Conservation (phyloP, 2,888 invertebrate genomes). For the Caenorhabditis angaria region DNA sequence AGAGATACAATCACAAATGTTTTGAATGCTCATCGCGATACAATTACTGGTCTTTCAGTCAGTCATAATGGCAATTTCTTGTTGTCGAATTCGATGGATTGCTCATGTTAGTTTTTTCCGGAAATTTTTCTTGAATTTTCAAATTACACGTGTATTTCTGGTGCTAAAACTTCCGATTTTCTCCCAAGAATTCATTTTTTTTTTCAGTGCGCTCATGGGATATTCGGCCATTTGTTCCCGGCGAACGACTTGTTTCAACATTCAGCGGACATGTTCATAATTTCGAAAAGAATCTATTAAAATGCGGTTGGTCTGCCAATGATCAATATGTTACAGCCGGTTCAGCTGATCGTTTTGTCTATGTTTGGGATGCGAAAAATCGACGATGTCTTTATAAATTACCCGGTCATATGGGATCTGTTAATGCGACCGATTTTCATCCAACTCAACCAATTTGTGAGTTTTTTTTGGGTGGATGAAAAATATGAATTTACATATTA, state of each 20-base stretch:
- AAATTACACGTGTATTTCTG: not conserved
- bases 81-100: slow-evolving; percentile 95
- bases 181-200: not conserved
- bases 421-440: slow-evolving; percentile 95
- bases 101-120: slow-evolving; percentile 77
- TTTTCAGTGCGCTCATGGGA: slow-evolving; percentile 88
- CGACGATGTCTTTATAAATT: slow-evolving; percentile 91
- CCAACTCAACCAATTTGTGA: slow-evolving; percentile 86
- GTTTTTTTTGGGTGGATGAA: slow-evolving; percentile 47
- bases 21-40: slow-evolving; percentile 92
- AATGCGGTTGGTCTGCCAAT: slow-evolving; percentile 92
- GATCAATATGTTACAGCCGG: slow-evolving; percentile 90
- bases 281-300: slow-evolving; percentile 93
- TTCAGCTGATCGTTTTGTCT: slow-evolving; percentile 88
- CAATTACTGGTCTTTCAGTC: slow-evolving; percentile 86
- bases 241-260: slow-evolving; percentile 88
- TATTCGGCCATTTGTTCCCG: slow-evolving; percentile 90
- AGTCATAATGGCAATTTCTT: slow-evolving; percentile 82
- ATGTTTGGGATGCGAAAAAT: slow-evolving; percentile 95
- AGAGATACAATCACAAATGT: slow-evolving; percentile 84
- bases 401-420: slow-evolving; percentile 96
- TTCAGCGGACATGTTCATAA: slow-evolving; percentile 93
- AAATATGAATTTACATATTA: slow-evolving; percentile 6
- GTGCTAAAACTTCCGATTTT: not conserved
- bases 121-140: not conserved